Conservation (phyloP, 2,797 vertebrate species). For the Rhinogobio ventralis region DNA sequence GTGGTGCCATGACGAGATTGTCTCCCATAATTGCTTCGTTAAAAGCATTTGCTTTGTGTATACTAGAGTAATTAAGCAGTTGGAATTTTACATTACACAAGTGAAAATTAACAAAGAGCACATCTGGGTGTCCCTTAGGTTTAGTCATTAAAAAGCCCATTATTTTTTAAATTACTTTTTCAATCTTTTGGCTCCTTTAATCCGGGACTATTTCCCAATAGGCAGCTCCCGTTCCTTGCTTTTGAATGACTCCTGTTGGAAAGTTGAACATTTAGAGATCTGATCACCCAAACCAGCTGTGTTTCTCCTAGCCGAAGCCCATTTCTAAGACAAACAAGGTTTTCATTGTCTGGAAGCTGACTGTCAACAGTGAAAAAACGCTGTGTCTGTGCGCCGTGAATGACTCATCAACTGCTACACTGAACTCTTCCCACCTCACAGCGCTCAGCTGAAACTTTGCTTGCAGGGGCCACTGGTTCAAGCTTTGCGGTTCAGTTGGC, state of each 20-base stretch:
- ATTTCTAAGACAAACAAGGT: constrained; percentile 71
- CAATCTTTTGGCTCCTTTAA: constrained; percentile 88
- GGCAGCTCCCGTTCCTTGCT: constrained; percentile 80
- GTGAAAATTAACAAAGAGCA: constrained; percentile 90
- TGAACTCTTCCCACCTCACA: constrained; percentile 42
- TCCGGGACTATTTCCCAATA: constrained; percentile 86
- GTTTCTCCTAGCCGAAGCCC: constrained; percentile 66
- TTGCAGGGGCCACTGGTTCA: constrained; percentile 14
- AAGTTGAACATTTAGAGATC: constrained; percentile 81
- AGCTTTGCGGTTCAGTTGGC: constrained; percentile 29
- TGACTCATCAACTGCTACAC: constrained; percentile 52
- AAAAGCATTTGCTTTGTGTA: constrained; percentile 86
- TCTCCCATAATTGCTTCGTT: constrained; percentile 82
- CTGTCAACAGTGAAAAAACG: constrained; percentile 63
- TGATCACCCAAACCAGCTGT: constrained; percentile 72
- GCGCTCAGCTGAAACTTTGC: constrained; percentile 42
- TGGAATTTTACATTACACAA: constrained; percentile 89
- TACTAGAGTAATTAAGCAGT: constrained; percentile 89
- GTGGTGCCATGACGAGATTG: constrained; percentile 67
- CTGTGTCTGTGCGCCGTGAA: constrained; percentile 38
- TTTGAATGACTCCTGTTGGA: constrained; percentile 83
- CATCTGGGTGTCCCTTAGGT: constrained; percentile 89
- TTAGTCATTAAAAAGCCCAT: constrained; percentile 92
- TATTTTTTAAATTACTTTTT: constrained; percentile 93
- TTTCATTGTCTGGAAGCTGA: constrained; percentile 60